Evolutionary conservation across 2,888 invertebrate species (phyloP), one percentile per base, ranked within the genome.

Genomic region (Eilema caniola): DNA sequence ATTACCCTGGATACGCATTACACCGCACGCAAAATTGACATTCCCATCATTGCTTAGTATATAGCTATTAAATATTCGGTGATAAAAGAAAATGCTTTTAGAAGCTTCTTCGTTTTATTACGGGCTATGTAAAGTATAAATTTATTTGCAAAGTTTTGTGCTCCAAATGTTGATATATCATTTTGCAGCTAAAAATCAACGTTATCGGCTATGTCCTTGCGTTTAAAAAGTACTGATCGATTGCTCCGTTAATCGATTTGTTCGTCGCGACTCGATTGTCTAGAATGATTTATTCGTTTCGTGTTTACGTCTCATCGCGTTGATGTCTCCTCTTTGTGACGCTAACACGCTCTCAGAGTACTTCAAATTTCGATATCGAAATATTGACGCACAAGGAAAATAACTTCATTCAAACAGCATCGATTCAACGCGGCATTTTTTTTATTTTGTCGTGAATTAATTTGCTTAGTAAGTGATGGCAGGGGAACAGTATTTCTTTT

Each of bases 241-340:
- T 90, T 84, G 86, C 85, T 79, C 77, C 73, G 75, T 72, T 87
- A 87, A 90, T 89, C 89, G 90, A 89, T 91, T 88, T 85, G 86
- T 86, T 85, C 79, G 82, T 72, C 57, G 41, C 65, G 56, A 72
- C 68, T 77, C 84, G 87, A 88, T 89, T 88, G 83, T 86, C 86
- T 85, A 72, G 78, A 87, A 89, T 91, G 92, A 93, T 92, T 93
- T 92, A 93, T 92, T 88, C 89, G 88, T 82, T 85, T 85, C 83
- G 83, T 88, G 89, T 90, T 90, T 87, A 87, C 85, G 80, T 82
- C 84, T 83, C 85, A 72, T 82, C 78, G 82, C 82, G 82, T 84
- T 85, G 87, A 89, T 88, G 86, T 87, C 86, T 83, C 83, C 75
- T 85, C 88, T 90, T 90, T 91, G 89, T 90, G 88, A 86, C 87